Evolutionary conservation across 2,888 invertebrate genomes (phyloP).

Genomic region (Steromphala cineraria): DNA sequence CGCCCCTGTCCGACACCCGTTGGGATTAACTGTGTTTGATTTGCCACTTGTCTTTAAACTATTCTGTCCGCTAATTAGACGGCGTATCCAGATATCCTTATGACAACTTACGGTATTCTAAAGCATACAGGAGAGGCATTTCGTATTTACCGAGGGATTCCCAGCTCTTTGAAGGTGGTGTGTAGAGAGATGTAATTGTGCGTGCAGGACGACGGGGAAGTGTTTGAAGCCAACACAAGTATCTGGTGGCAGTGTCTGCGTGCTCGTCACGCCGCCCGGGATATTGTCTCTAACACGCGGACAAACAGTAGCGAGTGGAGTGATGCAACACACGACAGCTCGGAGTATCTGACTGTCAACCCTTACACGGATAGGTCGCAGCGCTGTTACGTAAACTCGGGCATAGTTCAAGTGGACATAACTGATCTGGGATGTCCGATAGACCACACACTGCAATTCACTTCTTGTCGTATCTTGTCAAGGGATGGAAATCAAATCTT

Average conservation of each 20-base stretch:
- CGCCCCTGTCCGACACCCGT: background rate
- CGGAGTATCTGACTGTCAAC: too few species aligned
- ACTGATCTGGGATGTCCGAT: too few species aligned
- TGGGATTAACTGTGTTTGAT: background rate
- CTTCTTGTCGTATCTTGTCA: too few species aligned
- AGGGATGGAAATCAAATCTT: too few species aligned
- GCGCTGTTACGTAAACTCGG: too few species aligned
- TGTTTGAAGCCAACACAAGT: background rate
- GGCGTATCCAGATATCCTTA: background rate
- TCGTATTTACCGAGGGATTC: background rate
- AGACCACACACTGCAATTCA: too few species aligned
- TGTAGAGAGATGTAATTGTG: background rate
- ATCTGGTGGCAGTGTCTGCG: background rate
- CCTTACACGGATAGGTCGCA: too few species aligned
- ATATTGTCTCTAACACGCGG: background rate
- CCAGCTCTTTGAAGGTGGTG: background rate
- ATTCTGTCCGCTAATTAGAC: background rate
- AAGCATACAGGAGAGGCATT: background rate
- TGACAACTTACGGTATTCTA: background rate
- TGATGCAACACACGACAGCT: background rate
- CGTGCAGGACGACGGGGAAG: background rate
- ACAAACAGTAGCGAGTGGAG: background rate
- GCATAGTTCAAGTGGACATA: too few species aligned
- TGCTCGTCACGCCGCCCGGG: background rate
- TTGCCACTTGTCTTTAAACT: slow-evolving; percentile 3